These are phyloP conservation scores for Peribatodes rhomboidaria DNA, from an alignment of 2,888 invertebrate genomes.

Conservation along the genomic window DNA sequence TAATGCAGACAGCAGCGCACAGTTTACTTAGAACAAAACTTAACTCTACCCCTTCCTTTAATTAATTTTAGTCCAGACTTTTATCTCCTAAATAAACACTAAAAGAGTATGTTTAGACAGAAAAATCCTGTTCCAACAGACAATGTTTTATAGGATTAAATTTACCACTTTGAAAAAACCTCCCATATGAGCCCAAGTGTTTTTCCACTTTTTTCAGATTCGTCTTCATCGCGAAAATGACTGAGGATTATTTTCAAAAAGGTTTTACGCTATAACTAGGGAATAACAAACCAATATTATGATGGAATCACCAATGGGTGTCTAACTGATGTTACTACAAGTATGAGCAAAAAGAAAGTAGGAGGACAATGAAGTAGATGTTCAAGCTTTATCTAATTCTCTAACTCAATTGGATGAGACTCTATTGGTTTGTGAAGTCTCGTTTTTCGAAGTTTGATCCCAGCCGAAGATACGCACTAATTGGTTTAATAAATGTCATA, in stretches of 20 bases:
- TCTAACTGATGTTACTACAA: background rate
- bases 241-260: conserved; percentile 24
- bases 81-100: too few species aligned
- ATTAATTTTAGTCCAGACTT: too few species aligned
- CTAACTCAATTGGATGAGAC: too few species aligned
- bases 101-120: background rate
- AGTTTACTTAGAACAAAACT: too few species aligned
- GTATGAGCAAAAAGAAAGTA: background rate
- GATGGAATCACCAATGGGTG: background rate
- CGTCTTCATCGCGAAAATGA: conserved; percentile 25
- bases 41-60: too few species aligned
- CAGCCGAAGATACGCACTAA: too few species aligned
- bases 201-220: conserved; percentile 17
- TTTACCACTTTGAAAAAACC: conserved; percentile 6
- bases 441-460: too few species aligned
- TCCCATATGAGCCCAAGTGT: conserved; percentile 5
- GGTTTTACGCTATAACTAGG: background rate
- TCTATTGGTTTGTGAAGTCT: too few species aligned
- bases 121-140: background rate
- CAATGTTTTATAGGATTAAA: conserved; percentile 20
- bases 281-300: background rate
- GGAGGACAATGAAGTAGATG: too few species aligned
- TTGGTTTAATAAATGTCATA: too few species aligned
- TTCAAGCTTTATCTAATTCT: too few species aligned
- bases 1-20: too few species aligned